Conservation (phyloP, 2,888 invertebrate species). For the Peribatodes rhomboidaria region DNA sequence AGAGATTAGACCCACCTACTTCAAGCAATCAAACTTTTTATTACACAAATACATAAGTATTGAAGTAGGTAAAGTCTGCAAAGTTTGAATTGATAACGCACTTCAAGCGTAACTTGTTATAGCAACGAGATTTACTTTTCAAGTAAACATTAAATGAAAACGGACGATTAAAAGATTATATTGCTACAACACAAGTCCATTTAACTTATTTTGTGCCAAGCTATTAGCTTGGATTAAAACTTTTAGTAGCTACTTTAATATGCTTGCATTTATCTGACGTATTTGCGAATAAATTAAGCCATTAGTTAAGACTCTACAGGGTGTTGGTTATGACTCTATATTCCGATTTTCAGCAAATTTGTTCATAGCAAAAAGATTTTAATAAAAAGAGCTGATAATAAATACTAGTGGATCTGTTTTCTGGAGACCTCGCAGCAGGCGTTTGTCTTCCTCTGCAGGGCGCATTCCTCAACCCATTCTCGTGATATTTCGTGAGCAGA, state of each 20-base stretch:
- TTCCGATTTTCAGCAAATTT: no score
- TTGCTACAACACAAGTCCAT: constrained; percentile 5
- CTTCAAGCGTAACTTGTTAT: constrained; percentile 11
- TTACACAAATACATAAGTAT: constrained; percentile 10
- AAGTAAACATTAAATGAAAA: constrained; percentile 13
- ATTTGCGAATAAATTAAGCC: no score
- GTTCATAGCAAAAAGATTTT: no score
- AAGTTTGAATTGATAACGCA: constrained; percentile 29
- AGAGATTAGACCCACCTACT: not conserved
- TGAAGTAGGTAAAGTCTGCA: constrained; percentile 27
- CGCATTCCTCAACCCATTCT: no score
- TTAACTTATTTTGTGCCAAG: not conserved
- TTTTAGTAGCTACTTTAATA: not conserved
- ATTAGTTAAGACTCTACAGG: no score
- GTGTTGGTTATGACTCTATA: no score
- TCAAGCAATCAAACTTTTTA: constrained; percentile 17
- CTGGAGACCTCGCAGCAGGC: no score
- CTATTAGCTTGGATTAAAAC: not conserved
- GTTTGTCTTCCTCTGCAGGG: no score
- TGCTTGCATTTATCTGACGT: not conserved
- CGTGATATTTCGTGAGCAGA: no score
- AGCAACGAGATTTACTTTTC: constrained; percentile 21
- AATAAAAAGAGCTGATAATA: no score
- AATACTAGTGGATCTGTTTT: no score
- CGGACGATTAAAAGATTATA: constrained; percentile 6